Conservation (phyloP, 2,888 invertebrate genomes). For the Nudaria mundana region DNA sequence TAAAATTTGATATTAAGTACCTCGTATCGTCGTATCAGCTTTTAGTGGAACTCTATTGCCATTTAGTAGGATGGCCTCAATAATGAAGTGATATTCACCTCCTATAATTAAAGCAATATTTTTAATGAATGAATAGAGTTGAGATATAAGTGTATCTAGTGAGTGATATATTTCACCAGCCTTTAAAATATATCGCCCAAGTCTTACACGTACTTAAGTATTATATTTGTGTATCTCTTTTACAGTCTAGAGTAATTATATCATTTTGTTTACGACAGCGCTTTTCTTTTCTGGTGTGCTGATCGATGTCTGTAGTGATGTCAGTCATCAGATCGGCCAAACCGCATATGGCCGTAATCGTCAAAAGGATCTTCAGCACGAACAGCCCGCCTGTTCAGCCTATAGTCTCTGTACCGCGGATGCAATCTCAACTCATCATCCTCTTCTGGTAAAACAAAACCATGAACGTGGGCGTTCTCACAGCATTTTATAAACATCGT, state of each 20-base stretch:
- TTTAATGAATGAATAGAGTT: no score
- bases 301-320: constrained; percentile 34
- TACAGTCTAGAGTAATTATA: constrained; percentile 24
- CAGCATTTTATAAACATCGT: constrained; percentile 46
- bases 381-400: constrained; percentile 66
- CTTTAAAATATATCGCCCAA: constrained; percentile 53
- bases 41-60: no score
- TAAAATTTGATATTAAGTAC: no score
- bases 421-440: constrained; percentile 59
- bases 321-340: constrained; percentile 83
- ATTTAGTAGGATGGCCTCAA: no score
- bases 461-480: constrained; percentile 49
- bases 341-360: constrained; percentile 88
- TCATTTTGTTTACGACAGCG: constrained; percentile 24
- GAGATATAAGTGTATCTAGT: no score
- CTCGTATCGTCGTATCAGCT: no score
- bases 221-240: no score
- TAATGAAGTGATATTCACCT: no score
- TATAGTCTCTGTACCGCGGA: constrained; percentile 80
- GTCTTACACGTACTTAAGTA: no score
- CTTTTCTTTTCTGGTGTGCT: constrained; percentile 20
- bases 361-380: constrained; percentile 85
- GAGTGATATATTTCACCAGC: constrained; percentile 60
- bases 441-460: constrained; percentile 49
- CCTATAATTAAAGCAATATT: no score